Evolutionary conservation across 2,888 invertebrate genomes (phyloP).

Genomic region (Entomobrya proxima): DNA sequence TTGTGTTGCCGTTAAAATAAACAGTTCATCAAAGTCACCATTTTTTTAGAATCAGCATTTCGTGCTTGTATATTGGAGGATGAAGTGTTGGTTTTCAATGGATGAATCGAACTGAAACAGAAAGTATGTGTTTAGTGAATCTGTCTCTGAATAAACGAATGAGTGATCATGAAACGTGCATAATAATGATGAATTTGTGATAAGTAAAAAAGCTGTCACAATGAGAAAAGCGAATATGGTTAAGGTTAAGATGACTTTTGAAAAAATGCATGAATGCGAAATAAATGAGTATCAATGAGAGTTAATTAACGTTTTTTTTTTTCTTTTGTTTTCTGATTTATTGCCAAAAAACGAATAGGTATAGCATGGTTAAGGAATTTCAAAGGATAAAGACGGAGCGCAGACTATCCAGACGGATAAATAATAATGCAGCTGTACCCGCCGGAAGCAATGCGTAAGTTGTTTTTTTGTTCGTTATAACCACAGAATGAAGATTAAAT

Average conservation of each 20-base stretch:
- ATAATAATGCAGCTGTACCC: constrained; percentile 73
- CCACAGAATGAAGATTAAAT: background rate
- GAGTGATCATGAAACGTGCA: constrained; percentile 12
- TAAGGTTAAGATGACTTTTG: background rate
- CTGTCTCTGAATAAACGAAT: background rate
- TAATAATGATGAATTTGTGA: background rate
- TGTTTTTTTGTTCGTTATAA: background rate
- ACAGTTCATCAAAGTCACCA: constrained; percentile 6
- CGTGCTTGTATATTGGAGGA: background rate
- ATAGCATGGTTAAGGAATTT: constrained; percentile 76
- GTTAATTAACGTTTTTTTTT: constrained; percentile 20
- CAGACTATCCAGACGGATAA: constrained; percentile 74
- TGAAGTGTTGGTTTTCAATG: background rate
- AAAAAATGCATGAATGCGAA: background rate
- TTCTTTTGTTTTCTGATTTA: constrained; percentile 17
- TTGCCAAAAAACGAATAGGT: constrained; percentile 62
- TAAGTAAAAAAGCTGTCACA: background rate
- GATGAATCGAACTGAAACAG: background rate
- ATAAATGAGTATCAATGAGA: background rate
- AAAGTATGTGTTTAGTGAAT: background rate
- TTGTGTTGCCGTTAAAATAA: constrained; percentile 24
- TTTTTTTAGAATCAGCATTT: background rate
- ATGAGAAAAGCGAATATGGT: background rate
- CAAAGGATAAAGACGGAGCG: constrained; percentile 75
- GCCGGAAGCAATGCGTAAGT: constrained; percentile 74